Conservation (phyloP, 2,888 invertebrate species). For the Chesias legatella region DNA sequence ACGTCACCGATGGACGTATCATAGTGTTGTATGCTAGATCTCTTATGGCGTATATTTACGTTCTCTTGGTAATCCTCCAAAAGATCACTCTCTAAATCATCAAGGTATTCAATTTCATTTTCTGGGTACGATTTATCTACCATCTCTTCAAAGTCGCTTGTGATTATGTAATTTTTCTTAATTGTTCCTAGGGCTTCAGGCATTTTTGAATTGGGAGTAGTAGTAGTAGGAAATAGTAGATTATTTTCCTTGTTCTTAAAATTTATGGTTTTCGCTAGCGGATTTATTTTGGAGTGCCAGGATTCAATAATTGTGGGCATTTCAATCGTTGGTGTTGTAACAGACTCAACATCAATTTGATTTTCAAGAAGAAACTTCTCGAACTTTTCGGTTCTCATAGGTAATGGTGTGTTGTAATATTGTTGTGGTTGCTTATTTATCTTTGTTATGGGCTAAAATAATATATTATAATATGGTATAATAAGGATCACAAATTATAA, state of each 20-base stretch:
- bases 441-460: constrained; percentile 30
- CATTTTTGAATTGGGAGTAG: neutral
- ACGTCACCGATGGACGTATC: neutral
- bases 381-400: constrained; percentile 52
- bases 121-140: constrained; percentile 11
- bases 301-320: constrained; percentile 18
- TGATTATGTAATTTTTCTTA: no score
- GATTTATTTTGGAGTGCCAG: neutral
- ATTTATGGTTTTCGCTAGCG: neutral
- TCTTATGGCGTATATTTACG: constrained; percentile 12
- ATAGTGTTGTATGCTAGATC: constrained; percentile 4
- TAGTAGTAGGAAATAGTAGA: neutral
- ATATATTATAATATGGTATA: neutral
- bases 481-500: no score
- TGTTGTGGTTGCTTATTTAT: constrained; percentile 46
- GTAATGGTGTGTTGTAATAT: constrained; percentile 54
- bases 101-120: constrained; percentile 25
- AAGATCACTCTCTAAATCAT: constrained; percentile 18
- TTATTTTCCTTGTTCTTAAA: neutral
- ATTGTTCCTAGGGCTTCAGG: neutral
- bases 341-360: constrained; percentile 46
- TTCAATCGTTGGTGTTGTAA: constrained; percentile 41
- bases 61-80: constrained; percentile 1
- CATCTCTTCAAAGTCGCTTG: neutral
- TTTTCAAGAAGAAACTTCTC: constrained; percentile 52